Base-by-base conservation (phyloP, 35 echinoderm and acorn worm species). In the Nesometra sesokonis region DNA sequence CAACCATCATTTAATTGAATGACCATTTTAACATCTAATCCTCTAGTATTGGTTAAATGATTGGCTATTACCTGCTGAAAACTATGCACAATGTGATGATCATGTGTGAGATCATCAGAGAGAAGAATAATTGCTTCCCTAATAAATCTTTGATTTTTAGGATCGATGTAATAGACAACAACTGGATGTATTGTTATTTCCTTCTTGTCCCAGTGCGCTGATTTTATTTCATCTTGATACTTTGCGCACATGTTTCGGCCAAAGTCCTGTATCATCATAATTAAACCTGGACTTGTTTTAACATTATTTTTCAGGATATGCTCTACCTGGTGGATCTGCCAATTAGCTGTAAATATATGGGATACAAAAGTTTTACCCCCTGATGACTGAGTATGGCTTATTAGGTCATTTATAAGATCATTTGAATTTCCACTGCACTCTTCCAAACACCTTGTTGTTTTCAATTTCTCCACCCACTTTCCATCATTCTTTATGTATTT, bases 141-240 rank as follows among this genome's bases (percentile, higher is more conserved):
- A 89, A 29, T 19, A 80, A 29, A 31, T 1, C 47, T 11, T 77
- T 21, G n/a, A 34, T 86, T 40, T 47, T 86, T 31, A n/a, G 84
- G 57, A 76, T 47, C 57, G 30, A 23, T 0, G 35, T 86, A 86
- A 31, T 76, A 77, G 30, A 47, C 84, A 27, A 86, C 84, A 34
- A 77, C 34, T 76, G 84, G 84, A 86, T 86, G 84, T 33, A 86
- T 29, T 23, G 84, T 86, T 5, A 86, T 47, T 34, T 76, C 84
- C 57, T 86, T 86, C 29, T 86, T 86, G 46, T 40, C 84, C 82
- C 82, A 84, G 34, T 86, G 84, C 43, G 84, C 57, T 33, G 84
- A 29, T 40, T 89, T 84, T 31, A 89, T 89, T 57, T 89, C 88
- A n/a, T 89, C 19, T 40, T 89, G 88, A 35, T 84, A 89, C 36